Conservation (phyloP, 2,113 vertebrate genomes). For the Myotis davidii region DNA sequence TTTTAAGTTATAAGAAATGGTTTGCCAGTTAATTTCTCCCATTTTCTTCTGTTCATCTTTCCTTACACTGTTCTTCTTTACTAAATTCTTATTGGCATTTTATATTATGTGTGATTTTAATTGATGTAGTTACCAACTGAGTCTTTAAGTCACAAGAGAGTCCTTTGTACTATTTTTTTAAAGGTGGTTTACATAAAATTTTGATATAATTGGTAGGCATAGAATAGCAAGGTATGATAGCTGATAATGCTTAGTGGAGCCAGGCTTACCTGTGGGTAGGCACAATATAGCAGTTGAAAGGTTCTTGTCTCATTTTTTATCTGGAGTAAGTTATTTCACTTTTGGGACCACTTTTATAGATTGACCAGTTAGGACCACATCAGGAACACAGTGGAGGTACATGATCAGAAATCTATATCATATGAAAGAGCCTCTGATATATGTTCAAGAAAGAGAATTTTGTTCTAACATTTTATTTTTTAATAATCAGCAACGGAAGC, state of each 20-base stretch:
- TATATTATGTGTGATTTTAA: not conserved
- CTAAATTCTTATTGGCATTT: slow-evolving; percentile 17
- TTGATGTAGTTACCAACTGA: not conserved
- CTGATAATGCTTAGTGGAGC: not conserved
- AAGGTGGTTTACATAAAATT: not conserved
- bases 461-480: not conserved
- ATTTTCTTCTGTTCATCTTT: slow-evolving; percentile 8
- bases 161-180: not conserved
- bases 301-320: not conserved
- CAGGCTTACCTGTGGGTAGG: not conserved
- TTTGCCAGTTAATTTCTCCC: slow-evolving; percentile 21
- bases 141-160: not conserved
- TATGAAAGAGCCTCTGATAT: not conserved
- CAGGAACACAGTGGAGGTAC: not conserved
- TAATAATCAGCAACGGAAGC: not conserved
- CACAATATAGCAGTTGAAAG: not conserved
- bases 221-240: not conserved
- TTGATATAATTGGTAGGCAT: not conserved
- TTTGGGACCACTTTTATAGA: not conserved
- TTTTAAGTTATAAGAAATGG: slow-evolving; percentile 34
- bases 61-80: not conserved
- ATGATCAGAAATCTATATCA: not conserved
- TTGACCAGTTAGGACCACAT: not conserved
- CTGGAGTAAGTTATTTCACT: slow-evolving; percentile 20
- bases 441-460: slow-evolving; percentile 34